Conservation (phyloP, 2,113 vertebrate genomes). For the Salvelinus fontinalis region DNA sequence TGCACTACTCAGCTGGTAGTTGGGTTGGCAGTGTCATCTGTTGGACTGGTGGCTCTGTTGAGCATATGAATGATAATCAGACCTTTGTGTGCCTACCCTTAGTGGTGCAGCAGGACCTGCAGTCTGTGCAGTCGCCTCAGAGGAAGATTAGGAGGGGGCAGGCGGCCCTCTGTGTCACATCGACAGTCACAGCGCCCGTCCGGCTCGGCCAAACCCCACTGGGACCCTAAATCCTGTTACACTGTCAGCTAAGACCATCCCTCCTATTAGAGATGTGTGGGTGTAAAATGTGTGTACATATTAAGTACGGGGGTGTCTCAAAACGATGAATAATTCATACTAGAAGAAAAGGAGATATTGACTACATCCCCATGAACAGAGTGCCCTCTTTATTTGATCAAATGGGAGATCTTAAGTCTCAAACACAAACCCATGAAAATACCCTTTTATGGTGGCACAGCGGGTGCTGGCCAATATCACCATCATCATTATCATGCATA, state of each 20-base stretch:
- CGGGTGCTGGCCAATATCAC: constrained; percentile 65
- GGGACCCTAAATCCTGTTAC: constrained; percentile 82
- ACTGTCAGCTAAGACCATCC: constrained; percentile 78
- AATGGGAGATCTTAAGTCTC: constrained; percentile 72
- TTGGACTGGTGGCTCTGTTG: constrained; percentile 72
- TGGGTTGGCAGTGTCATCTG: constrained; percentile 65
- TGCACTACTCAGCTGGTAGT: constrained; percentile 69
- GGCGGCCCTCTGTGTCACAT: constrained; percentile 71
- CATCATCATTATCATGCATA: constrained; percentile 43
- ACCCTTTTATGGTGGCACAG: constrained; percentile 63
- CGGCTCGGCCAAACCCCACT: constrained; percentile 70
- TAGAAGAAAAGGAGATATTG: constrained; percentile 80
- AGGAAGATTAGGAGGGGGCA: constrained; percentile 75
- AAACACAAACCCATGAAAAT: constrained; percentile 71
- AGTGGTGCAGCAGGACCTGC: constrained; percentile 71
- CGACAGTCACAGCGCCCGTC: constrained; percentile 76
- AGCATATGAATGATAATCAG: constrained; percentile 81
- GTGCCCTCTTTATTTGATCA: constrained; percentile 76
- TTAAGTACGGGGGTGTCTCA: constrained; percentile 73
- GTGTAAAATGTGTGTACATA: constrained; percentile 76
- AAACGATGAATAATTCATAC: constrained; percentile 80
- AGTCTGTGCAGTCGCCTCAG: constrained; percentile 72
- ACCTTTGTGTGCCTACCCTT: constrained; percentile 63
- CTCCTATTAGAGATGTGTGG: constrained; percentile 76
- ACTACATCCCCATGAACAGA: constrained; percentile 82